Conservation (phyloP, 1,140 invertebrate genomes). For the Thereuonema tuberculata region DNA sequence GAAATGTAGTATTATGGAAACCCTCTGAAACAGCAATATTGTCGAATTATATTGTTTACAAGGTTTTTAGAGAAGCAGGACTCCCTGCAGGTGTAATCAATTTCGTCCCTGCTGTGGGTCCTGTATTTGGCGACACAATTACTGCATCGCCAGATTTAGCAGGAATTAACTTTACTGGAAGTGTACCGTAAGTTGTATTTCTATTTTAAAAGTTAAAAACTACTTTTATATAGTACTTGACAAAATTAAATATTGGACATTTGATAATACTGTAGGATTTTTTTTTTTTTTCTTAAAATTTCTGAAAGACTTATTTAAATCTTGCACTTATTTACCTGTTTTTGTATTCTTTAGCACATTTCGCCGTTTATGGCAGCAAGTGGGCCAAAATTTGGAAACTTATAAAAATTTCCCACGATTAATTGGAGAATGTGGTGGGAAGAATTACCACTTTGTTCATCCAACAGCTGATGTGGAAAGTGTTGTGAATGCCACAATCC, state of each 20-base stretch:
- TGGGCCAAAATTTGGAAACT: conserved; percentile 70
- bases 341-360: conserved; percentile 54
- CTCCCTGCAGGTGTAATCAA: conserved; percentile 93
- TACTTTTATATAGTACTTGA: no score
- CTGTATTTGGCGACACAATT: conserved; percentile 84
- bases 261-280: no score
- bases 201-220: no score
- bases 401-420: conserved; percentile 88
- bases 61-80: conserved; percentile 83
- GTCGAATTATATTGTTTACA: conserved; percentile 89
- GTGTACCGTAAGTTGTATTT: conserved; percentile 57
- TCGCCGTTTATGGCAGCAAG: conserved; percentile 79
- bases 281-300: no score
- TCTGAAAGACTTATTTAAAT: no score
- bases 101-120: conserved; percentile 78
- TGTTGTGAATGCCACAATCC: conserved; percentile 70
- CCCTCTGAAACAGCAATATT: conserved; percentile 94
- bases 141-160: conserved; percentile 71
- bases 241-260: no score
- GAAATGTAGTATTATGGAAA: conserved; percentile 94
- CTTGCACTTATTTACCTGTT: neutral
- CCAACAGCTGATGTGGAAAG: conserved; percentile 68
- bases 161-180: conserved; percentile 95
- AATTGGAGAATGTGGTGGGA: conserved; percentile 94
- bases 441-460: conserved; percentile 98